Base-by-base conservation (phyloP, 1,140 invertebrate species). In the Theocolax elegans region DNA sequence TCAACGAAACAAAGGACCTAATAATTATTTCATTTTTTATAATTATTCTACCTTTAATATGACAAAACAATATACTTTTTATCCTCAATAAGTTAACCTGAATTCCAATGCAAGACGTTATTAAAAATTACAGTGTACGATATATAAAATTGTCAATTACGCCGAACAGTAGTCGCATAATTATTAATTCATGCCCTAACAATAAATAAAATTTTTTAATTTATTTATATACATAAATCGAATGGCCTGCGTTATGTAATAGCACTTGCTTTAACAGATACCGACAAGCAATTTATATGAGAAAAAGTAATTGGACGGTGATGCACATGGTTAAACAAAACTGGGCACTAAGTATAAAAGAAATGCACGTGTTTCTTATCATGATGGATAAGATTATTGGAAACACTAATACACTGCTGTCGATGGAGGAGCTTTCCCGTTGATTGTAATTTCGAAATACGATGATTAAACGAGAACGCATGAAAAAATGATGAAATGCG, bases 341-440 rank as follows among this genome's bases (percentile, higher is more conserved):
- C 10, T 42, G 35, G 40, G 25, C 6, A 15, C 17, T 21, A 13
- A 8, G 35, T 42, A 25, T 8, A 21, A 27, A 31, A 3, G 17
- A 62, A 46, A 46, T 29, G 25, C 60, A 64, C 29, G 25, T 51
- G 46, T 13, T 4, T 27, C 62, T 62, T 64, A 64, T 64, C 48
- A 25, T 3, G 4, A 7, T 25, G 62, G 46, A 51, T 64, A 51
- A 64, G 48, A 64, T 51, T 51, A 40, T 10, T 40, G 35, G 19
- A 58, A 31, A 40, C 31, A 42, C 54, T 58, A 42, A 58, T 19
- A 40, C 17, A 40, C 19, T 40, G 1, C 19, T 17, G 13, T 31
- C 53, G 21, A 13, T 23, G 31, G 54, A 58, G 19, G 9, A 58
- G 21, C 21, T 42, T 40, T 54, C 31, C 27, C 29, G 4, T 64